Conservation (phyloP, 2,113 vertebrate species). For the Saccopteryx bilineata region DNA sequence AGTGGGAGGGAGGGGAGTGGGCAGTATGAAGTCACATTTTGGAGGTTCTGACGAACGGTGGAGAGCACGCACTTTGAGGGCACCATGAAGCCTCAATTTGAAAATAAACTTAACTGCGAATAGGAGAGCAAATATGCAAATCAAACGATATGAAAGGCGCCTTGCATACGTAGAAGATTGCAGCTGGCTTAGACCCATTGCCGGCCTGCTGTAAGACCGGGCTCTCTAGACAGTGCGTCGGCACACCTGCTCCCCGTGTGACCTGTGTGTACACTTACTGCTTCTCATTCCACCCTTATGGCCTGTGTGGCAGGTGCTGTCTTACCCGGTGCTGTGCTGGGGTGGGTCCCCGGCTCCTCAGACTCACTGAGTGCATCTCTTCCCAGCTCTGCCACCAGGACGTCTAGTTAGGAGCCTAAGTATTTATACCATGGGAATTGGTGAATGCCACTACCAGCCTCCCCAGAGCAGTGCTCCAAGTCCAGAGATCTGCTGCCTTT, state of each 20-base stretch:
- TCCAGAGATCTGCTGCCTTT: neutral
- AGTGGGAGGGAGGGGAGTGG: neutral
- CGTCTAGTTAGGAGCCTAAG: neutral
- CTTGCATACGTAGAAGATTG: rapidly evolving
- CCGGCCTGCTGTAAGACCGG: rapidly evolving
- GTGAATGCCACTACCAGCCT: neutral
- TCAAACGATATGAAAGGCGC: neutral
- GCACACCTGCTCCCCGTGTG: too few species aligned
- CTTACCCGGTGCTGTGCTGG: rapidly evolving
- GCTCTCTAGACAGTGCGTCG: rapidly evolving
- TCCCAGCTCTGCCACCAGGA: neutral
- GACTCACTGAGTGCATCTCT: neutral
- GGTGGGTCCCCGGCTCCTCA: rapidly evolving
- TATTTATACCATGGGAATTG: neutral
- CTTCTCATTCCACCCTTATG: rapidly evolving
- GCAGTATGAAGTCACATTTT: neutral
- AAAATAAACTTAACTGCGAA: neutral
- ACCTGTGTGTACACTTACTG: rapidly evolving
- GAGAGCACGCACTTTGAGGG: neutral
- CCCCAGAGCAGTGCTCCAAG: rapidly evolving
- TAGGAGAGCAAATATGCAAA: neutral
- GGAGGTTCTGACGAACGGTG: neutral
- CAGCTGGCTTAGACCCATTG: rapidly evolving
- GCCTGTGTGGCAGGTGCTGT: rapidly evolving
- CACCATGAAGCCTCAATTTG: neutral